Percentiles rank a stretch among this genome's conserved stretches.
Evolutionary conservation across 2,888 invertebrate genomes (phyloP).

Genomic region (Hydraecia micacea): DNA sequence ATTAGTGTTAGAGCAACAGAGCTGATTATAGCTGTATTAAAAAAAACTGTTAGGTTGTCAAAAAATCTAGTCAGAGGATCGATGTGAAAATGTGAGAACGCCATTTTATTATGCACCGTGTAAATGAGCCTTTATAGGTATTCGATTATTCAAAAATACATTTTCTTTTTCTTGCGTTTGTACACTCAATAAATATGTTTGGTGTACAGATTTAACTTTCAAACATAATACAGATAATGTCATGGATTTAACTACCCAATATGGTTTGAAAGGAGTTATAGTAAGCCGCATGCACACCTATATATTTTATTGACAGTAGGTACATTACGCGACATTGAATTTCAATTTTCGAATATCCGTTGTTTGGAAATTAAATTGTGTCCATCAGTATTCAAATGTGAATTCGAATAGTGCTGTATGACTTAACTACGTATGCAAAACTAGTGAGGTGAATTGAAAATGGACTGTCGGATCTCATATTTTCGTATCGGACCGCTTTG

Average conservation of each 20-base stretch:
- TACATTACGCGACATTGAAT: slow-evolving; percentile 9
- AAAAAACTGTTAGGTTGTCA: slow-evolving; percentile 47
- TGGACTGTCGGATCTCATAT: slow-evolving; percentile 51
- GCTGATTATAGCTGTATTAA: slow-evolving; percentile 45
- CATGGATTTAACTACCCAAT: no score
- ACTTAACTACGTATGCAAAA: slow-evolving; percentile 3
- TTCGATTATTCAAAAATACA: not conserved
- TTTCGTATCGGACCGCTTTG: slow-evolving; percentile 67
- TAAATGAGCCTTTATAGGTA: not conserved
- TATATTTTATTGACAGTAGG: not conserved
- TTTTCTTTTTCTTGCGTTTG: not conserved
- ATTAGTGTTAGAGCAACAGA: slow-evolving; percentile 65
- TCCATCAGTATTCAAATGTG: slow-evolving; percentile 3
- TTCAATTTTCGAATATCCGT: slow-evolving; percentile 21
- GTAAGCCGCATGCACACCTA: not conserved
- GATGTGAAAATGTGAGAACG: slow-evolving; percentile 26
- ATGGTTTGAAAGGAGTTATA: not conserved
- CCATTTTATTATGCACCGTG: not conserved
- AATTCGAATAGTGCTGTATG: slow-evolving; percentile 5
- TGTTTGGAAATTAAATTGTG: slow-evolving; percentile 1
- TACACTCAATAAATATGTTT: slow-evolving; percentile 23
- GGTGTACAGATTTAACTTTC: not conserved
- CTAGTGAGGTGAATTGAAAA: slow-evolving; percentile 14
- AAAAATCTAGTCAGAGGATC: slow-evolving; percentile 58
- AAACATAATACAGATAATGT: not conserved